Percentiles rank a stretch among this genome's conserved stretches.
Evolutionary conservation across 2,113 vertebrate species (phyloP).

Genomic region (Psittacula cyanocephala): DNA sequence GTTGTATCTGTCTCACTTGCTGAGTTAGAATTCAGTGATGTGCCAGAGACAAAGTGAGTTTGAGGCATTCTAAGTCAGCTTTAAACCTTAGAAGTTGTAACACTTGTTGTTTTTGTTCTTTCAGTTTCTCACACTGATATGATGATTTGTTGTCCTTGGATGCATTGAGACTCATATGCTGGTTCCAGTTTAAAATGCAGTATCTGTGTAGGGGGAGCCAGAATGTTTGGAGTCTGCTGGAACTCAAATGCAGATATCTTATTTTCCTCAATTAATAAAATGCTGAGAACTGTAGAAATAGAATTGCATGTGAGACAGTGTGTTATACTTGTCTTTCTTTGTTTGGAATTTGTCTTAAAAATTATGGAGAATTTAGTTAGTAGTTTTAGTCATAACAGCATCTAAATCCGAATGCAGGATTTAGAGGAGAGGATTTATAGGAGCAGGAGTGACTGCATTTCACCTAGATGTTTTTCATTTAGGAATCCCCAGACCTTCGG

Average conservation of each 20-base stretch:
- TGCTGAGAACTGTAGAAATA: background rate
- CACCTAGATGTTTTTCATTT: fast-evolving
- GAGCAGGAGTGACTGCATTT: fast-evolving
- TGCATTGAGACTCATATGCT: background rate
- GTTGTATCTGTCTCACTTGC: background rate
- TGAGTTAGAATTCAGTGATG: background rate
- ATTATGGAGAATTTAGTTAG: fast-evolving
- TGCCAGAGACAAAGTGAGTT: background rate
- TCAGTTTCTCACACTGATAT: background rate
- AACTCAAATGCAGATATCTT: background rate
- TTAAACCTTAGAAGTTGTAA: background rate
- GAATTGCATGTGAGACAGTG: fast-evolving
- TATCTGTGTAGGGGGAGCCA: background rate
- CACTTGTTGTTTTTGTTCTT: background rate
- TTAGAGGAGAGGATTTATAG: background rate
- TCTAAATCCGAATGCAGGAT: fast-evolving
- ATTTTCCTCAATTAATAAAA: background rate
- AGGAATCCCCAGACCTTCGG: background rate
- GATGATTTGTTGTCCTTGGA: background rate
- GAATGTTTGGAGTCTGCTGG: background rate
- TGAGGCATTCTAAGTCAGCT: background rate
- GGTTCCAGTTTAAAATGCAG: background rate
- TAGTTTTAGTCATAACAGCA: background rate
- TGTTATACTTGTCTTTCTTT: background rate
- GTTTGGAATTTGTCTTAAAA: background rate